Evolutionary conservation across 2,888 invertebrate genomes (phyloP).

Genomic region (Phyto melanocephala): DNA sequence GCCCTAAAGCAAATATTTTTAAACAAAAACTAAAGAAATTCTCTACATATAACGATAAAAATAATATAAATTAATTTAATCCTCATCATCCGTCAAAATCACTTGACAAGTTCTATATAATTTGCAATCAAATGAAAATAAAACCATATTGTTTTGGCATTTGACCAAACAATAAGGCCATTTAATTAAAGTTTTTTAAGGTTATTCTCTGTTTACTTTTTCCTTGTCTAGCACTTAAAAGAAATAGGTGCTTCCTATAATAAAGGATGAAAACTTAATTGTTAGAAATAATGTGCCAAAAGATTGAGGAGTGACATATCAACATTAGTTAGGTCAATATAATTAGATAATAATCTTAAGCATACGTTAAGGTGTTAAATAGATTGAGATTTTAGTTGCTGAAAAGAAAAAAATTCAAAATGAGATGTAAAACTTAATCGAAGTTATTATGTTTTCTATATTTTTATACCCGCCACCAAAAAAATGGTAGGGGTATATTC

Average conservation of each 20-base stretch:
- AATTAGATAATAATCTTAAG: not conserved
- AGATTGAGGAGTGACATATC: not conserved
- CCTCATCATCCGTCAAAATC: conserved; percentile 3
- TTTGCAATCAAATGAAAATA: not conserved
- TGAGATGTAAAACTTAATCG: not conserved
- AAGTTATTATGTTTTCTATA: too few species aligned
- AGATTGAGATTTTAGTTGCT: not conserved
- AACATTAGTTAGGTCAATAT: not conserved
- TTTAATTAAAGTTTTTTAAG: conserved; percentile 12
- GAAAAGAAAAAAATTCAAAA: not conserved
- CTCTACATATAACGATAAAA: not conserved
- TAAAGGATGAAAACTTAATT: conserved; percentile 38
- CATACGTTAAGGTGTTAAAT: not conserved
- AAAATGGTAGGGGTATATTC: too few species aligned
- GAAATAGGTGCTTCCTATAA: not conserved
- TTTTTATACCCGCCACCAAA: too few species aligned
- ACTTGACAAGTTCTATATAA: conserved; percentile 25
- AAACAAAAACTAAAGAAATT: conserved; percentile 5
- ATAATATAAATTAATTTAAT: not conserved
- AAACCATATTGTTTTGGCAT: conserved; percentile 40
- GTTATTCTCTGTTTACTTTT: not conserved
- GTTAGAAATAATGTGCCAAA: not conserved
- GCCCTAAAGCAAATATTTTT: conserved; percentile 2
- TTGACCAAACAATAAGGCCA: conserved; percentile 29
- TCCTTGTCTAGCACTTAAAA: not conserved